A percentile compares a stretch with the other conserved stretches of the same genome.
These are phyloP conservation scores for Wasmannia auropunctata DNA, from an alignment of 1,140 invertebrate genomes.

Conservation along the genomic window DNA sequence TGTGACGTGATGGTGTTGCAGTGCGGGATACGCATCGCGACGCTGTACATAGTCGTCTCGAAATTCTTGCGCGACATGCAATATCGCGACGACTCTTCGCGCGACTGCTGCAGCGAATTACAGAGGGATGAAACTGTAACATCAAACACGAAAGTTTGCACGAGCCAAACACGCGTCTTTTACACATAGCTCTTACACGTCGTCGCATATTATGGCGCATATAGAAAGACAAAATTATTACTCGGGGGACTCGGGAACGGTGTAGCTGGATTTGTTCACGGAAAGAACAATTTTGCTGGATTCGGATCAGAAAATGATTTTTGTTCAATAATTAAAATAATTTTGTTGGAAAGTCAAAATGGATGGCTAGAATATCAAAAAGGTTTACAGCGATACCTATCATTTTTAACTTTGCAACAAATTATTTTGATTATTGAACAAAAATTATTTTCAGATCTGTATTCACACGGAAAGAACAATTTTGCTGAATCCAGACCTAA, in stretches of 20 bases:
- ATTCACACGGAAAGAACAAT: too few relatives aligned
- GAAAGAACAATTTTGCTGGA: too few relatives aligned
- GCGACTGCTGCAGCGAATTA: slow-evolving; percentile 1
- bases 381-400: too few relatives aligned
- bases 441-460: too few relatives aligned
- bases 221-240: background rate
- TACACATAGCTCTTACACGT: background rate
- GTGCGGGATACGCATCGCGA: background rate
- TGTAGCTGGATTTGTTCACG: background rate
- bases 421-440: too few relatives aligned
- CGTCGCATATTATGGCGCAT: background rate
- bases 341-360: too few relatives aligned
- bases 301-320: too few relatives aligned
- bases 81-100: background rate
- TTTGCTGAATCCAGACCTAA: too few relatives aligned
- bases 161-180: slow-evolving; percentile 15
- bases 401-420: too few relatives aligned
- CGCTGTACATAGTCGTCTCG: background rate
- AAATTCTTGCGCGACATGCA: slow-evolving; percentile 5
- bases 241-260: too few relatives aligned
- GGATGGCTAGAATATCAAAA: too few relatives aligned
- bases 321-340: too few relatives aligned
- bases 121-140: background rate
- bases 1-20: background rate
- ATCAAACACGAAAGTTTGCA: slow-evolving; percentile 20